Conservation (phyloP, 2,888 invertebrate species). For the Theodoxus fluviatilis region DNA sequence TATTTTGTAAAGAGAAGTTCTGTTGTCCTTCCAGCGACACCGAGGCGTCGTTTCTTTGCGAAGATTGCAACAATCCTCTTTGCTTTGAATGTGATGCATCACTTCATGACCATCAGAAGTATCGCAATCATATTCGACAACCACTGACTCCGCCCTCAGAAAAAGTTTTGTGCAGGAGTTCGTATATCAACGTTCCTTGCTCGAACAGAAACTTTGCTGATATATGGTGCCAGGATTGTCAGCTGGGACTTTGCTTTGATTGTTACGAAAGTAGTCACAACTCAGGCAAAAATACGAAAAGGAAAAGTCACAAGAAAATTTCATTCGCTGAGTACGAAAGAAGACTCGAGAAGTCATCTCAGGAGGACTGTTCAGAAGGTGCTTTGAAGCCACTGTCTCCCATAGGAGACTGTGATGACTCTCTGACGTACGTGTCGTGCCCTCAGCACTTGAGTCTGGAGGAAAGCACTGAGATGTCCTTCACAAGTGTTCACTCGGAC, state of each 20-base stretch:
- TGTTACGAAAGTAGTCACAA: conserved; percentile 58
- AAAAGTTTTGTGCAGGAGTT: not conserved
- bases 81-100: conserved; percentile 32
- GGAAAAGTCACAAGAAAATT: conserved; percentile 35
- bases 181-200: conserved; percentile 43
- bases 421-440: conserved; percentile 55
- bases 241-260: conserved; percentile 55
- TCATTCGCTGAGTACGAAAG: conserved; percentile 37
- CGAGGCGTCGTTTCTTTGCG: conserved; percentile 57
- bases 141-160: not conserved
- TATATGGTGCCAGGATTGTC: conserved; percentile 60
- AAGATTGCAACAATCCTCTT: conserved; percentile 62
- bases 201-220: conserved; percentile 61
- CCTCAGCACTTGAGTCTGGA: conserved; percentile 41
- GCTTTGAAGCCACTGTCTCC: conserved; percentile 50
- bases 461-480: conserved; percentile 32
- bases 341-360: conserved; percentile 32
- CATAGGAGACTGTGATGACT: conserved; percentile 43
- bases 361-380: conserved; percentile 28
- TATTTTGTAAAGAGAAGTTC: conserved; percentile 57
- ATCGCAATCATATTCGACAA: conserved; percentile 6
- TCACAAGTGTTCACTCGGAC: conserved; percentile 44
- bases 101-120: conserved; percentile 31
- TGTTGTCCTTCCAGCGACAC: conserved; percentile 53
- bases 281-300: conserved; percentile 32